Evolutionary conservation across 2,113 vertebrate genomes (phyloP).

Genomic region (Erinaceus europaeus): DNA sequence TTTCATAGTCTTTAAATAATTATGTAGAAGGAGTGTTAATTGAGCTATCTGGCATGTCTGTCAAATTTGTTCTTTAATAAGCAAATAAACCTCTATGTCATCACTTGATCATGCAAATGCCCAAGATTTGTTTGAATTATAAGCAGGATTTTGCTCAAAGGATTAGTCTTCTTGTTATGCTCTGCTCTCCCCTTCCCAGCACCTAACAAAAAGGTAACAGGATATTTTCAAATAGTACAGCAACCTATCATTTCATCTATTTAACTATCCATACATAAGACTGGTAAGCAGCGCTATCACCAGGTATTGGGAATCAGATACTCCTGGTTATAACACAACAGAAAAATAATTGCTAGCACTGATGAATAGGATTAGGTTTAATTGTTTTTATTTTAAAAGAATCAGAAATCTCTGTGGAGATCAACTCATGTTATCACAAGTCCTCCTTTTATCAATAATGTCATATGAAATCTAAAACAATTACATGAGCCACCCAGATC

Average conservation of each 20-base stretch:
- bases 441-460: neutral
- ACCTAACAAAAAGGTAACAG: slow-evolving; percentile 57
- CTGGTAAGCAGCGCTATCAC: neutral
- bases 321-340: neutral
- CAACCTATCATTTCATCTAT: slow-evolving; percentile 28
- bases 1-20: neutral
- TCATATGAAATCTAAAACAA: neutral
- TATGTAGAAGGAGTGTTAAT: neutral
- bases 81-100: neutral
- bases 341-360: neutral
- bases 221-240: slow-evolving; percentile 33
- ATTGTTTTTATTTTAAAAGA: neutral
- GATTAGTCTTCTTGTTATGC: slow-evolving; percentile 26
- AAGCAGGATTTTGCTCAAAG: slow-evolving; percentile 41
- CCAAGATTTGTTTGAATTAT: neutral
- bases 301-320: neutral
- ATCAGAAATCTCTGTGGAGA: slow-evolving; percentile 7
- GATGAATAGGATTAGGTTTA: neutral
- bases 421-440: neutral
- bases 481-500: neutral
- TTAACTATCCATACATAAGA: slow-evolving; percentile 31
- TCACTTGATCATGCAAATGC: neutral
- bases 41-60: neutral
- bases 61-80: slow-evolving; percentile 31
- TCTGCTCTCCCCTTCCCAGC: slow-evolving; percentile 12